Percentiles rank a stretch among this genome's conserved stretches.
phyloP scores from a whole-genome alignment of 2,888 invertebrate genomes.

The Tanypteryx hageni region DNA sequence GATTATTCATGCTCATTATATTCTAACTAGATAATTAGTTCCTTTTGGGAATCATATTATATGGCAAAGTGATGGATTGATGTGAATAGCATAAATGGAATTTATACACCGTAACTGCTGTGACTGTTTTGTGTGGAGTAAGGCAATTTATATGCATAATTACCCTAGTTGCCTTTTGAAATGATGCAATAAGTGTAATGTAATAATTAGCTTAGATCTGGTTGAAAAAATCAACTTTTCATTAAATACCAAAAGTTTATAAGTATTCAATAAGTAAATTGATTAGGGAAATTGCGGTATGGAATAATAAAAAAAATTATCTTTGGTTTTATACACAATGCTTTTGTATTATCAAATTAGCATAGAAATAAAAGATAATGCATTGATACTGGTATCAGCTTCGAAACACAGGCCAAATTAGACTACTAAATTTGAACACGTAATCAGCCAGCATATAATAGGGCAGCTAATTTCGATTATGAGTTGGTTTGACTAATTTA shows the following conservation, averaged over 20 bases:
- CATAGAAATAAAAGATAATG: constrained; percentile 21
- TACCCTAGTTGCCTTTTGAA: constrained; percentile 66
- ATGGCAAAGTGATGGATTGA: constrained; percentile 55
- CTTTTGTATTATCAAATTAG: constrained; percentile 52
- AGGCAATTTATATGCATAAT: constrained; percentile 64
- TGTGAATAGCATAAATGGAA: constrained; percentile 60
- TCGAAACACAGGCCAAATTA: background rate
- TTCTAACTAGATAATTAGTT: constrained; percentile 46
- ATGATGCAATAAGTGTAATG: constrained; percentile 64
- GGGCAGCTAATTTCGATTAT: constrained; percentile 3
- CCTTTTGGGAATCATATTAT: constrained; percentile 52
- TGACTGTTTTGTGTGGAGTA: constrained; percentile 65
- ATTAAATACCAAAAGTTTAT: constrained; percentile 26
- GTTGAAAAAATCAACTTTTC: constrained; percentile 54
- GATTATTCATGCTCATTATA: constrained; percentile 58
- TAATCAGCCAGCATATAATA: constrained; percentile 16
- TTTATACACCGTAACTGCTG: constrained; percentile 64
- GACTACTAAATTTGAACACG: background rate
- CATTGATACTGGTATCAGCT: constrained; percentile 47
- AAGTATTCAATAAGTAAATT: background rate
- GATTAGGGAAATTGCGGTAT: background rate
- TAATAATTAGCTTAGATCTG: constrained; percentile 47
- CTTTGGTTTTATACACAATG: constrained; percentile 17
- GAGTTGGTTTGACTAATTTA: background rate
- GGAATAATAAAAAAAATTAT: constrained; percentile 9